Conservation (phyloP, 2,888 invertebrate species). For the Tortricodes alternella region DNA sequence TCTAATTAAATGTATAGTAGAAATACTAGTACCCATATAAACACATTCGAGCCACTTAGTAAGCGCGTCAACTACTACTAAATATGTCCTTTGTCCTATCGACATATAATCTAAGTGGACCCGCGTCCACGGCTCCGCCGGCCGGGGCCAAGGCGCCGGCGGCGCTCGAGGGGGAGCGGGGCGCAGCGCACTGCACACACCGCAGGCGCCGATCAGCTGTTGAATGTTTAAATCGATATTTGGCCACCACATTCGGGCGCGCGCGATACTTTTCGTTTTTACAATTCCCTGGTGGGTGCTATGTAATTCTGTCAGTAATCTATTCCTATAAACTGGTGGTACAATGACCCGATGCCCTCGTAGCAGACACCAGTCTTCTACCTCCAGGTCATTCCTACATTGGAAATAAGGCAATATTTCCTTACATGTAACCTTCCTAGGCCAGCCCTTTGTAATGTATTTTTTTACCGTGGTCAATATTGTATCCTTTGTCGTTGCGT, state of each 20-base stretch:
- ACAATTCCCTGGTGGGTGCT: not conserved
- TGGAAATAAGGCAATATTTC: not conserved
- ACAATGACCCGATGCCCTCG: not conserved
- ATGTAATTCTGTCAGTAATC: not conserved
- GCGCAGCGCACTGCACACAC: slow-evolving; percentile 8
- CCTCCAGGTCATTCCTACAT: not conserved
- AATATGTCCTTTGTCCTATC: slow-evolving; percentile 16
- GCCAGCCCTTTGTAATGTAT: not conserved
- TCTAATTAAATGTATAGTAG: not conserved
- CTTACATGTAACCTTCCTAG: not conserved
- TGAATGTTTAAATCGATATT: not conserved
- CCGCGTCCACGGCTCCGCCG: slow-evolving; percentile 26
- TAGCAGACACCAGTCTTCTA: not conserved
- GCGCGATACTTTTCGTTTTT: slow-evolving; percentile 3
- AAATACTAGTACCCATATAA: slow-evolving; percentile 20
- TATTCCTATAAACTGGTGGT: not conserved
- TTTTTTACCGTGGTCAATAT: not conserved
- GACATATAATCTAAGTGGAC: slow-evolving; percentile 36
- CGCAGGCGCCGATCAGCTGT: slow-evolving; percentile 7
- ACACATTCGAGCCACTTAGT: slow-evolving; percentile 12
- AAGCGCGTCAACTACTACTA: not conserved
- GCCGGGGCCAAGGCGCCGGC: slow-evolving; percentile 29
- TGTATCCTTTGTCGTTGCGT: not conserved
- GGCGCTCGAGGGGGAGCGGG: slow-evolving; percentile 2
- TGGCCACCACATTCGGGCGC: slow-evolving; percentile 4